These are phyloP conservation scores for Mobula hypostoma DNA, from an alignment of 2,113 vertebrate genomes.

Conservation along the genomic window DNA sequence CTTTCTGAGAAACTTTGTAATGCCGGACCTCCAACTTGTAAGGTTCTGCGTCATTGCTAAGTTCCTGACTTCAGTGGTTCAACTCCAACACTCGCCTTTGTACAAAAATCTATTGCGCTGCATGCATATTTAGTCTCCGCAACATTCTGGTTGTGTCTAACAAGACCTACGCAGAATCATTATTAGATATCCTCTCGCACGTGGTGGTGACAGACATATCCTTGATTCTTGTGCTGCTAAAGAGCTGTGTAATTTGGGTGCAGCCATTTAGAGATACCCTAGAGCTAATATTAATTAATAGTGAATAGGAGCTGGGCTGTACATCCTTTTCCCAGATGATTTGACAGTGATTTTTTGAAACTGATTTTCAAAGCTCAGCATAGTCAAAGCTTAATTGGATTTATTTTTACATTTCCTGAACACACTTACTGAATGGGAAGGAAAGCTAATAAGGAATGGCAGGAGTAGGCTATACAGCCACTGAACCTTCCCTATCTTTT, in stretches of 20 bases:
- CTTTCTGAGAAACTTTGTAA: not conserved
- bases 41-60: not conserved
- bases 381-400: not conserved
- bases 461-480: too few relatives aligned
- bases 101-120: not conserved
- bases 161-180: not conserved
- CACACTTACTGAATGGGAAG: not conserved
- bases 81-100: not conserved
- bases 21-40: not conserved
- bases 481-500: too few relatives aligned
- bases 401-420: not conserved
- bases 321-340: not conserved
- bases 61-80: too few relatives aligned
- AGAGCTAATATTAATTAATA: not conserved
- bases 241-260: not conserved
- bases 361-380: not conserved
- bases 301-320: not conserved
- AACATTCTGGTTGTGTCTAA: not conserved
- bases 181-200: not conserved
- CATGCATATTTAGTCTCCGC: not conserved
- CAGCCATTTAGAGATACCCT: not conserved
- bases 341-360: not conserved
- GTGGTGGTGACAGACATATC: not conserved
- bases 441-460: too few relatives aligned
- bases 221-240: not conserved